phyloP scores from a whole-genome alignment of 2,113 vertebrate species.

The Ptilonorhynchus violaceus region DNA sequence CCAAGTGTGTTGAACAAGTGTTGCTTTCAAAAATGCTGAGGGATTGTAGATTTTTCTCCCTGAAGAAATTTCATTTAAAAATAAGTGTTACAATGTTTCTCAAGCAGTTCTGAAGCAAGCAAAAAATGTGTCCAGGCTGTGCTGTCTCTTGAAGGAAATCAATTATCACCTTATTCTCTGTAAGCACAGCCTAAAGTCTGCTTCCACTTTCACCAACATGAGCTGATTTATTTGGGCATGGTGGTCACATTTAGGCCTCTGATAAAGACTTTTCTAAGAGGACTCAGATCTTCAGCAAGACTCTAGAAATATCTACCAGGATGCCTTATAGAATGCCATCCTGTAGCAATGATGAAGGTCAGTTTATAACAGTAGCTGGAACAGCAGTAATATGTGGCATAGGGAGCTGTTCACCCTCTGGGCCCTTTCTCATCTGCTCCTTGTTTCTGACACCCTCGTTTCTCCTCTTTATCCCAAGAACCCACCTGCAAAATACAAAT shows the following conservation, averaged over 20 bases:
- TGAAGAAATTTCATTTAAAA: not conserved
- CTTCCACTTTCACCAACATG: accelerated
- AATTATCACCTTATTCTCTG: not conserved
- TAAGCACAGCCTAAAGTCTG: not conserved
- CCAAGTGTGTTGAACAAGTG: not conserved
- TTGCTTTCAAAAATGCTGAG: not conserved
- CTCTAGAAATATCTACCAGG: not conserved
- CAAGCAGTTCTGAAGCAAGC: not conserved
- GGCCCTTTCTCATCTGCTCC: not conserved
- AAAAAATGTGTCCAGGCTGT: not conserved
- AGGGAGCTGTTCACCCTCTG: not conserved
- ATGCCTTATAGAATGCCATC: not conserved
- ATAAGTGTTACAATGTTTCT: not conserved
- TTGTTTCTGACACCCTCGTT: not conserved
- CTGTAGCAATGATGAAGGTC: not conserved
- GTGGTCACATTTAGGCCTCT: not conserved
- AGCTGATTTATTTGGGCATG: not conserved
- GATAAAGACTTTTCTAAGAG: not conserved
- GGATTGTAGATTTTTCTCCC: not conserved
- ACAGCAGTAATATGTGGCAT: accelerated
- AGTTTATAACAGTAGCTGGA: not conserved
- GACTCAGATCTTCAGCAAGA: not conserved
- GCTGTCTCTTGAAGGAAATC: not conserved
- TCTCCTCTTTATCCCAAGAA: not conserved
- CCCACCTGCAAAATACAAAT: not conserved